Percentiles rank a stretch among this genome's conserved stretches.
phyloP scores from a whole-genome alignment of 2,113 vertebrate genomes.

The Genyomyrus donnyi region DNA sequence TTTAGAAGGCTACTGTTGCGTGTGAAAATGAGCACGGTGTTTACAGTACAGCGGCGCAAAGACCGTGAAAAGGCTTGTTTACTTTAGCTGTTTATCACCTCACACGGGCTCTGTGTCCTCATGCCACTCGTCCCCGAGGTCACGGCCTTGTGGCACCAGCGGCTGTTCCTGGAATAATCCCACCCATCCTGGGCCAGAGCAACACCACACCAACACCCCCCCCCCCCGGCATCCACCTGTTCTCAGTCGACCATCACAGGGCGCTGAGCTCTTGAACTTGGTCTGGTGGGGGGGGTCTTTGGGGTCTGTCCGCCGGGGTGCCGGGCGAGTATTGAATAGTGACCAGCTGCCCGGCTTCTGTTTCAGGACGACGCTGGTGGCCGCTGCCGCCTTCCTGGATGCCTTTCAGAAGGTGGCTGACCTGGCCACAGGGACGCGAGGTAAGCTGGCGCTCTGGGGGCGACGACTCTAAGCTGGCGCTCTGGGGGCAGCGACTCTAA shows the following conservation, averaged over 20 bases:
- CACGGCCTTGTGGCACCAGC: not conserved
- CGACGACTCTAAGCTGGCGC: not conserved
- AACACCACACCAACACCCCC: not conserved
- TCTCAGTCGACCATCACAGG: not conserved
- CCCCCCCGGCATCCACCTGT: not conserved
- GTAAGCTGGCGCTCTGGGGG: conserved; percentile 40
- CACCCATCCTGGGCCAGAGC: not conserved
- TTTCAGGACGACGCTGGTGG: conserved; percentile 62
- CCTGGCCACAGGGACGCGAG: conserved; percentile 71
- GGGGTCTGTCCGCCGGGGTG: not conserved
- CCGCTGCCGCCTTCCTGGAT: conserved; percentile 66
- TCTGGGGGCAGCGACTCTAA: too few species aligned
- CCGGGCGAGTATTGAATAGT: not conserved
- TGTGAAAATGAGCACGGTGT: not conserved
- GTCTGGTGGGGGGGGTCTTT: not conserved
- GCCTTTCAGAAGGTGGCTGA: conserved; percentile 77
- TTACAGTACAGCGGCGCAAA: not conserved
- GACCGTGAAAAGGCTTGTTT: not conserved
- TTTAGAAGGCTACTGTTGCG: not conserved
- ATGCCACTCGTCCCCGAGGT: not conserved
- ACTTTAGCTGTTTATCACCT: not conserved
- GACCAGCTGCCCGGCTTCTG: conserved; percentile 23
- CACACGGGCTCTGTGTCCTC: not conserved
- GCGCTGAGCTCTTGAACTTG: not conserved
- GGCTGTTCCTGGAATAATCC: not conserved